A percentile compares a stretch with the other conserved stretches of the same genome.
These are phyloP conservation scores for Subanguina moxae DNA, from an alignment of 1,140 invertebrate genomes.

Conservation along the genomic window DNA sequence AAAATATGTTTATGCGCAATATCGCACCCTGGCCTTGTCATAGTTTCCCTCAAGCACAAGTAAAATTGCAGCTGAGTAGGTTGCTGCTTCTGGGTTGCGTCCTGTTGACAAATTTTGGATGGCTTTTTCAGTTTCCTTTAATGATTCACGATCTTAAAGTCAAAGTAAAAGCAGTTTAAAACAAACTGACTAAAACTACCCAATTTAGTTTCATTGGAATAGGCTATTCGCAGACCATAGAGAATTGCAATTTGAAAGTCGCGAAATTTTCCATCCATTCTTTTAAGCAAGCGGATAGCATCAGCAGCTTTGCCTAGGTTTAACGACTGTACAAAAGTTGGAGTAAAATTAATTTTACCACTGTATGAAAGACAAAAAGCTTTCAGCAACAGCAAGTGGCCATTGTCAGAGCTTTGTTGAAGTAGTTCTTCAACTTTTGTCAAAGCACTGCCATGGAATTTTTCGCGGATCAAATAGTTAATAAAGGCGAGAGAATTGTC, in stretches of 20 bases:
- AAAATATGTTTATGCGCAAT: too few relatives aligned
- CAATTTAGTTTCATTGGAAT: slow-evolving; percentile 35
- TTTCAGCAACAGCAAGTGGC: not conserved
- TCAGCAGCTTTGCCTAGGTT: slow-evolving; percentile 40
- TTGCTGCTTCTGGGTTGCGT: slow-evolving; percentile 17
- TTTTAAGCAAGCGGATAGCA: slow-evolving; percentile 35
- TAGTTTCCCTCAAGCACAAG: slow-evolving; percentile 27
- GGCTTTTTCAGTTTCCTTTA: slow-evolving; percentile 29
- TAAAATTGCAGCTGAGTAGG: slow-evolving; percentile 22
- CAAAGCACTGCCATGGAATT: not conserved
- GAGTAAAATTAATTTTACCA: not conserved
- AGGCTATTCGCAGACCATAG: slow-evolving; percentile 37
- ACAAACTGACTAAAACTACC: slow-evolving; percentile 20
- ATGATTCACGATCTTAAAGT: slow-evolving; percentile 36
- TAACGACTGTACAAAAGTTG: not conserved
- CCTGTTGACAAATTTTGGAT: slow-evolving; percentile 35
- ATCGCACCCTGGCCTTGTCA: slow-evolving; percentile 19
- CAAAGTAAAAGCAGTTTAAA: not conserved
- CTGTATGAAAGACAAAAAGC: not conserved
- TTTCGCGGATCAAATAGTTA: not conserved
- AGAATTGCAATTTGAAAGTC: slow-evolving; percentile 41
- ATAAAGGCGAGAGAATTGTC: not conserved
- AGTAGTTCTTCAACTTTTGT: not conserved
- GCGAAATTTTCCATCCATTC: slow-evolving; percentile 10
- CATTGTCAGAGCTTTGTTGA: not conserved